Evolutionary conservation across 2,888 invertebrate genomes (phyloP), one percentile per base, ranked within the genome.

Genomic region (Eupithecia abbreviata): DNA sequence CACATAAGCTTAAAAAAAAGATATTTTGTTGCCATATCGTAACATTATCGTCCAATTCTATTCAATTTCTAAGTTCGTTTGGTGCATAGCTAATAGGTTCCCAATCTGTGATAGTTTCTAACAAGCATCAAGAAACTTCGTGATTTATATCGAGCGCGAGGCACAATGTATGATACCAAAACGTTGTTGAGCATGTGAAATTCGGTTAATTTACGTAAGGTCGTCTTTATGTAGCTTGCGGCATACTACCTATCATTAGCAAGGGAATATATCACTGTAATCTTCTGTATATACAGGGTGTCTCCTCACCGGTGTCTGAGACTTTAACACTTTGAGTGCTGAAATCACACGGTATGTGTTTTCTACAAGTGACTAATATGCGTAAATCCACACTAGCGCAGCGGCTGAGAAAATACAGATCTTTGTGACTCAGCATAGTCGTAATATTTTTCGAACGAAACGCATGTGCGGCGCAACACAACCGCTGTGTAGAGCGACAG

Each of bases 71-170:
- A 30, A 62, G 30, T 62, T 30, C 12, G 30, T 30, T 30, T 62
- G 10, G 30, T 9, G 30, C 0, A 62, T 30, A 30, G 30, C 4
- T 62, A 18, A 62, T 12, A 30, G 30, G 58, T 30, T 62, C 62
- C 62, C 62, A 62, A 62, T 62, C 10, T 62, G 30, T 30, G 30
- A 62, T 30, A 62, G 62, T 62, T 62, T 62, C 62, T 62, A 62
- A 62, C 62, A 30, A 30, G 62, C 62, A 30, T 30, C 62, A 30
- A 30, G 30, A 10, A 58, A 62, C 10, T 62, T 62, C 6, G 30
- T 62, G 62, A 62, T 62, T 30, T 62, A 62, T 30, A 62, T 18
- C 62, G 62, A 18, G 10, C 10, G 62, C 62, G 30, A 18, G 55
- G 9, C 18, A 58, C 3, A 58, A 18, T 58, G 18, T 58, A 18